Percentiles rank a stretch among this genome's conserved stretches.
Conservation (phyloP, 2,113 vertebrate genomes). For the Cynocephalus volans region DNA sequence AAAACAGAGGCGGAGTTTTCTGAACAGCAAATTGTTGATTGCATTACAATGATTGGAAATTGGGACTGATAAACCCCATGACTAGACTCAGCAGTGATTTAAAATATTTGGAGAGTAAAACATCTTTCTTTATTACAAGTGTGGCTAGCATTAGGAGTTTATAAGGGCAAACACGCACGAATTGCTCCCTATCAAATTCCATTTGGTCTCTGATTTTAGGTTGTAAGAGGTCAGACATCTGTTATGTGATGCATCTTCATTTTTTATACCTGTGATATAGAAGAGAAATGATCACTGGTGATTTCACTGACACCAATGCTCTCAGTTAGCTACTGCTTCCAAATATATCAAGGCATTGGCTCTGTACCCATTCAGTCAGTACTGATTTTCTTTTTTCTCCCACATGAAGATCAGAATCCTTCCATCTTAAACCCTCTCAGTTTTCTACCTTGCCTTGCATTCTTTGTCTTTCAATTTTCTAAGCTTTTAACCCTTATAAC, state of each 20-base stretch:
- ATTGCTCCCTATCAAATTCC: background rate
- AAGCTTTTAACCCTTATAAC: background rate
- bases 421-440: too few species aligned
- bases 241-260: fast-evolving
- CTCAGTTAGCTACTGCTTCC: fast-evolving
- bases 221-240: background rate
- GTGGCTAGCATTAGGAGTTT: background rate
- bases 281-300: background rate
- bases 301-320: fast-evolving
- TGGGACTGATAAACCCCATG: fast-evolving
- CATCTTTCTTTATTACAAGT: background rate
- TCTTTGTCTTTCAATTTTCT: background rate
- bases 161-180: fast-evolving
- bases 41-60: background rate
- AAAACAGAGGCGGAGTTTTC: background rate
- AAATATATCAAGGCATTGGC: fast-evolving
- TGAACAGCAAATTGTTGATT: background rate
- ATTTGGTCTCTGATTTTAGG: background rate
- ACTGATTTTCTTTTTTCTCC: background rate
- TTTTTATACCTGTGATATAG: background rate
- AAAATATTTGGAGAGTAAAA: background rate
- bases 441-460: background rate
- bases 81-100: background rate
- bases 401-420: background rate
- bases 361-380: fast-evolving